phyloP scores from a whole-genome alignment of 2,113 vertebrate species.

The Seriola aureovittata region DNA sequence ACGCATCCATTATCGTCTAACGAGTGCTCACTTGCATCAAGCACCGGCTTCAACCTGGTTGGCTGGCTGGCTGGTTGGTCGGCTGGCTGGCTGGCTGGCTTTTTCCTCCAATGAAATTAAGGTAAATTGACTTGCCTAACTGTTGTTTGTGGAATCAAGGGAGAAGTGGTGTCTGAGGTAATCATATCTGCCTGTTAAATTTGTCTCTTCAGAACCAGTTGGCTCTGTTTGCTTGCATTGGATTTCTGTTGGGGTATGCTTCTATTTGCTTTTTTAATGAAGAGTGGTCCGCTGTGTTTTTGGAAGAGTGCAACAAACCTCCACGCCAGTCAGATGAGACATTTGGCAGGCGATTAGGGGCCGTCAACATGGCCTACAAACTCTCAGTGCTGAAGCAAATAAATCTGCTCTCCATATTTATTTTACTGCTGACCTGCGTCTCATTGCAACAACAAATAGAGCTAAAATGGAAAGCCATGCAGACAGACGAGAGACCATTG shows the following conservation, averaged over 20 bases:
- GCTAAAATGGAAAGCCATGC: constrained; percentile 12
- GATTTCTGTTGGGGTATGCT: constrained; percentile 56
- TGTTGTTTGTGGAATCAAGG: constrained; percentile 72
- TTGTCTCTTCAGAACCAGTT: constrained; percentile 59
- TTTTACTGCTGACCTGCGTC: constrained; percentile 63
- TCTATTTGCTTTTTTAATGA: constrained; percentile 65
- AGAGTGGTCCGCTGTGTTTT: constrained; percentile 56
- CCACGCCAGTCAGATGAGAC: constrained; percentile 68
- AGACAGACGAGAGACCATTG: background rate
- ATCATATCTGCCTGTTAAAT: constrained; percentile 74
- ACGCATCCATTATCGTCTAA: constrained; percentile 75
- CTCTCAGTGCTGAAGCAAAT: constrained; percentile 58
- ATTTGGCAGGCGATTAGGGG: constrained; percentile 66
- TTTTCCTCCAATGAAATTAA: constrained; percentile 74
- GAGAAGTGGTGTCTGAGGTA: constrained; percentile 65
- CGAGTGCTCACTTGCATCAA: constrained; percentile 58
- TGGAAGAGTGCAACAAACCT: constrained; percentile 57
- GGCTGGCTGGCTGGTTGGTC: constrained; percentile 23
- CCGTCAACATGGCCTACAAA: constrained; percentile 68
- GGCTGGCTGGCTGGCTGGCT: constrained; percentile 41
- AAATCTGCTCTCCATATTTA: constrained; percentile 48
- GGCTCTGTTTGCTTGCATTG: constrained; percentile 50
- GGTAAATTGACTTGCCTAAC: constrained; percentile 74
- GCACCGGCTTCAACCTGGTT: constrained; percentile 58
- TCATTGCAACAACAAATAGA: constrained; percentile 49